These are phyloP conservation scores for Phrynocephalus forsythii DNA, from an alignment of 2,797 vertebrate species.

Conservation along the genomic window DNA sequence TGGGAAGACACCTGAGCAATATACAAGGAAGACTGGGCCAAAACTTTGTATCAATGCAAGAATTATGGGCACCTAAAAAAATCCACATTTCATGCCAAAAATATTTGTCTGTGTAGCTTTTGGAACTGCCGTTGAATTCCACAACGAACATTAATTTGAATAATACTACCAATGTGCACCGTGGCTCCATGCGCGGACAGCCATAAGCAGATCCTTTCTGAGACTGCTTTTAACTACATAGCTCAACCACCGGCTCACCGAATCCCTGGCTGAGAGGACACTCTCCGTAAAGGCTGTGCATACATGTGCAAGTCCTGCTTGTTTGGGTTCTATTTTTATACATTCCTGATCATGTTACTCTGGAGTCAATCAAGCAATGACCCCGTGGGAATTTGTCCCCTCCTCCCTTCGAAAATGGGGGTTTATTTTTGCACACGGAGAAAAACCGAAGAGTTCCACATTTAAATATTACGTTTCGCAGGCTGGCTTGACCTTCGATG, in stretches of 20 bases:
- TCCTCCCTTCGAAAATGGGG: neutral
- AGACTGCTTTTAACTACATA: too few relatives aligned
- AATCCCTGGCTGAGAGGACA: neutral
- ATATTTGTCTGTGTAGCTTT: conserved; percentile 10
- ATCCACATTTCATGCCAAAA: neutral
- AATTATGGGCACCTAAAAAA: neutral
- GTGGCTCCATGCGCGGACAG: too few relatives aligned
- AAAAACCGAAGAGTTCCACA: neutral
- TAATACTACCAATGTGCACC: too few relatives aligned
- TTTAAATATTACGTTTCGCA: neutral
- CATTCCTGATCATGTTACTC: neutral
- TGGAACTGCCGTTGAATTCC: neutral
- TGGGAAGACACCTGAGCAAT: neutral
- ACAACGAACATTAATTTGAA: too few relatives aligned
- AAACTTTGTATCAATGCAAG: neutral
- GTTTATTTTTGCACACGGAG: neutral
- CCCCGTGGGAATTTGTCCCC: neutral
- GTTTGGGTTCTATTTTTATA: neutral
- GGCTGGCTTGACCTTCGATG: neutral
- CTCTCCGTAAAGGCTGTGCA: neutral
- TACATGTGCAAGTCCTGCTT: neutral
- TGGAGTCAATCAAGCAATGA: neutral
- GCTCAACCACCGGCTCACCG: neutral
- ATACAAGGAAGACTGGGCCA: neutral
- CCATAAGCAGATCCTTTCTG: too few relatives aligned